Evolutionary conservation across 1,140 invertebrate genomes (phyloP).

Genomic region (Mylabris phalerata): DNA sequence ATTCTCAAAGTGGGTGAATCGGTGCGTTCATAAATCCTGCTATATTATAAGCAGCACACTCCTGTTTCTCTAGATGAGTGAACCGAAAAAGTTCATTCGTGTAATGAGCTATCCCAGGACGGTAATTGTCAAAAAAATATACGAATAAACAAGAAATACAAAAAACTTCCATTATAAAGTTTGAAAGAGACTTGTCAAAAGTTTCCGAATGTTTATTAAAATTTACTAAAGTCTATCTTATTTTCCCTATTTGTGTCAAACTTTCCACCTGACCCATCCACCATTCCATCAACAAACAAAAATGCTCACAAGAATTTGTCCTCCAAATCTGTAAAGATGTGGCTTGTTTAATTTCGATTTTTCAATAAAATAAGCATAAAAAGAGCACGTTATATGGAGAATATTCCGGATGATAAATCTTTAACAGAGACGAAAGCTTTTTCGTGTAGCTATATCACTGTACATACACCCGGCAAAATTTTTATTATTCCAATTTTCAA

Average conservation of each 20-base stretch:
- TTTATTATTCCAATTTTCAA: conserved; percentile 16
- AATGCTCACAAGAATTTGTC: not conserved
- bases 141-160: conserved; percentile 17
- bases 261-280: conserved; percentile 1
- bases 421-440: conserved; percentile 16
- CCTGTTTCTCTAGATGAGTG: no score
- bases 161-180: conserved; percentile 20
- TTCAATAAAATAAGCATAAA: not conserved
- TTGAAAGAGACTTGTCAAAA: conserved; percentile 14
- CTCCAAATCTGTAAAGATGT: not conserved
- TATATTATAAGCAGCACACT: no score
- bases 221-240: conserved; percentile 17
- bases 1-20: no score
- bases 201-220: conserved; percentile 17
- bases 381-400: not conserved
- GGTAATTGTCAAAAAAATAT: conserved; percentile 22
- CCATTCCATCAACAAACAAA: no score
- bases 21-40: no score
- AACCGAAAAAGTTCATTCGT: conserved; percentile 4
- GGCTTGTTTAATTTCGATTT: conserved; percentile 9
- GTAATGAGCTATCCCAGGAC: conserved; percentile 20
- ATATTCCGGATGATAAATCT: conserved; percentile 17
- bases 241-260: not conserved
- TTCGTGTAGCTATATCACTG: conserved; percentile 11
- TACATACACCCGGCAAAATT: conserved; percentile 16